A percentile compares a stretch with the other conserved stretches of the same genome.
These are phyloP conservation scores for Eufriesea mexicana DNA, from an alignment of 1,140 invertebrate species.

Conservation along the genomic window DNA sequence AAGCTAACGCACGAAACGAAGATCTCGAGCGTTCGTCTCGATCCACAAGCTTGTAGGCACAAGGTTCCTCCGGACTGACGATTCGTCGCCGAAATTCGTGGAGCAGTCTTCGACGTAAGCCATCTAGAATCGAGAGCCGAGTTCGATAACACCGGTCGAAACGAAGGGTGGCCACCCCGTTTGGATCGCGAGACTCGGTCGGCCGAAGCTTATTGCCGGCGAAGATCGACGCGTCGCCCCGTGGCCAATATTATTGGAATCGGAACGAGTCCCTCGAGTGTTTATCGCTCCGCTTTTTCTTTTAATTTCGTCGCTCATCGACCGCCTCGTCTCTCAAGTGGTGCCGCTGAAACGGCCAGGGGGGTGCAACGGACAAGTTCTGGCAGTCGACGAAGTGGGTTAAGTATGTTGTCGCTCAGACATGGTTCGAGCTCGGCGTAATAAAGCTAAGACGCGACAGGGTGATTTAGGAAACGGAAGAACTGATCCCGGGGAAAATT, in stretches of 20 bases:
- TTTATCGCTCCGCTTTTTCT: background rate
- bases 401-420: conserved; percentile 1
- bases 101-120: conserved; percentile 4
- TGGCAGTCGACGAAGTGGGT: background rate
- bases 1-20: background rate
- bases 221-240: conserved; percentile 1
- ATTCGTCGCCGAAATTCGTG: conserved; percentile 1
- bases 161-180: background rate
- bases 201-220: background rate
- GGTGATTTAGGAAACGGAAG: background rate
- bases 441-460: background rate
- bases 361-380: background rate
- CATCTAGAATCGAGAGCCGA: background rate
- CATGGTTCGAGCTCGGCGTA: background rate
- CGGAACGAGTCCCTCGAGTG: background rate
- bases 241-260: conserved; percentile 5
- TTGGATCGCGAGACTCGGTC: conserved; percentile 2
- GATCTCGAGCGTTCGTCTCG: too few species aligned
- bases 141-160: background rate
- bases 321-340: background rate
- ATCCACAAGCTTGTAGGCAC: background rate
- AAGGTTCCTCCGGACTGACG: conserved; percentile 7
- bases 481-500: background rate
- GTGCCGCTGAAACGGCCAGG: background rate
- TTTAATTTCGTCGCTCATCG: conserved; percentile 1